Conservation (phyloP, 2,888 invertebrate genomes). For the Hirtodrosophila trivittata region DNA sequence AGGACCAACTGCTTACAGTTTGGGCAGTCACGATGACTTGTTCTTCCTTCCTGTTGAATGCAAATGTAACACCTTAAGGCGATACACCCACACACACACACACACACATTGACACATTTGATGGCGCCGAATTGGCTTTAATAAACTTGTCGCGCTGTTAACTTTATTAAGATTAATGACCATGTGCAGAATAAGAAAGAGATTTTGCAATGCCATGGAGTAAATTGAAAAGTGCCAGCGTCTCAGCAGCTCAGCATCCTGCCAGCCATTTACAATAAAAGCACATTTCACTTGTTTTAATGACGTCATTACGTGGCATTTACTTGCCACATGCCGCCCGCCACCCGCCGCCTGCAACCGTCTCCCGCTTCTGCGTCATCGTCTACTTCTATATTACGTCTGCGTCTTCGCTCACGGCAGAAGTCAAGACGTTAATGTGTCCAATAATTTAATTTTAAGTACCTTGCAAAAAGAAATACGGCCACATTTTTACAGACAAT, state of each 20-base stretch:
- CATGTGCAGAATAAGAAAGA: conserved; percentile 43
- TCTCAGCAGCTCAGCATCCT: conserved; percentile 18
- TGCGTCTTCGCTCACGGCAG: conserved; percentile 42
- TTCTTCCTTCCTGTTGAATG: conserved; percentile 20
- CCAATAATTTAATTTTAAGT: conserved; percentile 80
- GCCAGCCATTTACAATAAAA: conserved; percentile 64
- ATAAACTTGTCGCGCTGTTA: conserved; percentile 76
- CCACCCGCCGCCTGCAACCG: background rate
- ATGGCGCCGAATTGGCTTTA: conserved; percentile 73
- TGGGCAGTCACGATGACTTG: conserved; percentile 53
- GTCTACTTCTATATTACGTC: conserved; percentile 26
- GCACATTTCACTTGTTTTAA: conserved; percentile 79
- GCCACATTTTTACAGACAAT: conserved; percentile 79
- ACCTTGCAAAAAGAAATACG: conserved; percentile 80
- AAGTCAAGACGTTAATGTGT: conserved; percentile 79
- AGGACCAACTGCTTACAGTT: background rate
- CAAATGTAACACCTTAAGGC: conserved; percentile 57
- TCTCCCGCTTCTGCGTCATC: conserved; percentile 4
- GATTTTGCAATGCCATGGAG: conserved; percentile 55
- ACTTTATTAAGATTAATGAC: conserved; percentile 78
- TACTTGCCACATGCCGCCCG: conserved; percentile 55
- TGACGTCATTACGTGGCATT: conserved; percentile 79
- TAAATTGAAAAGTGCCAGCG: conserved; percentile 66
- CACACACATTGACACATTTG: conserved; percentile 23
- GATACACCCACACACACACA: conserved; percentile 11